Evolutionary conservation across 2,797 vertebrate species (phyloP), one percentile per base, ranked within the genome.

Genomic region (Acridotheres tristis): DNA sequence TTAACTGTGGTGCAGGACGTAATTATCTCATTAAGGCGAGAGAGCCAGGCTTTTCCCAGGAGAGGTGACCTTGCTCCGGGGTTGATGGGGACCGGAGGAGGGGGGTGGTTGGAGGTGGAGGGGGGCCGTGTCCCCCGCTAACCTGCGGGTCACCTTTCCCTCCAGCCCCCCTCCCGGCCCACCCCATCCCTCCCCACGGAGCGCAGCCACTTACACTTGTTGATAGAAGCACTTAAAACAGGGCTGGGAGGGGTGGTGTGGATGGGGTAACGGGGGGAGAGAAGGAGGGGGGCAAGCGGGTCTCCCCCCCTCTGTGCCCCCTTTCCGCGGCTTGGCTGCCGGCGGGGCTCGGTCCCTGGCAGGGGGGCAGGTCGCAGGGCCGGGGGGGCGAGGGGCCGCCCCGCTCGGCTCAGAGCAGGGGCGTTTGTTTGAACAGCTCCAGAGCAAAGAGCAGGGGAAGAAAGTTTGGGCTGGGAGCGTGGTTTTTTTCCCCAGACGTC

Each of bases 401-500:
- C 92, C 69, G 81, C 86, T 90, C 85, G 20, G 57, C 84, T 84
- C 71, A 27, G 59, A 94, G 93, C 85, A 96, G 95, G 95, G 95
- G 96, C 88, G 96, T 95, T 83, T 73, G 95, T 83, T 92, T 88
- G 58, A 83, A 88, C 88, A 88, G 68, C 94, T 90, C 89, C 83
- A 94, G 94, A n/a, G 88, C 43, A 95, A 61, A 78, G 93, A 90
- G 87, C 85, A 76, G 54, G 92, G 84, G 58, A 91, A 74, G 87
- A 93, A 94, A 94, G 90, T 96, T 95, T 89, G 93, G 93, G 94
- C 94, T 93, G 94, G 94, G 94, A 93, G 77, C 63, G 82, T 86
- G 85, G 32, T 79, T 90, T 90, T 42, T 90, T 93, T 88, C 94
- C 93, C 95, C 96, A 91, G 97, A 97, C 97, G 97, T 94, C 97